phyloP scores from a whole-genome alignment of 2,888 invertebrate species.

The Sialis lutaria region DNA sequence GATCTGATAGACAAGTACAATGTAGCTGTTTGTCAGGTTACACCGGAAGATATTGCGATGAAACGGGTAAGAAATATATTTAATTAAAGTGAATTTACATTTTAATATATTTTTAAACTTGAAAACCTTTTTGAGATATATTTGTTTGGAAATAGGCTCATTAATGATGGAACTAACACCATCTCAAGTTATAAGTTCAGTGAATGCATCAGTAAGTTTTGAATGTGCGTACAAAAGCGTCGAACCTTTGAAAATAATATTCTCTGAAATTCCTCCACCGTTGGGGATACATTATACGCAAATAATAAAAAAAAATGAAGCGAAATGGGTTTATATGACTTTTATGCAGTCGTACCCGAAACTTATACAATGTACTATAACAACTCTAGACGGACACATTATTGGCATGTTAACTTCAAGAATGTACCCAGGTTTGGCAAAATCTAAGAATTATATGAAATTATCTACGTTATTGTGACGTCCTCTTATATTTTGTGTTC shows the following conservation, averaged over 20 bases:
- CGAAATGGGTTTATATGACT: conserved; percentile 14
- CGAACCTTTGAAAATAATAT: conserved; percentile 23
- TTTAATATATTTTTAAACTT: no score
- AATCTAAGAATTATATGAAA: no score
- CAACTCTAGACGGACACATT: conserved; percentile 16
- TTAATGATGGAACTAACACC: conserved; percentile 31
- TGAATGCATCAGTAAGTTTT: conserved; percentile 25
- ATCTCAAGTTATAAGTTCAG: conserved; percentile 22
- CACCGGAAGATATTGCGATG: conserved; percentile 48
- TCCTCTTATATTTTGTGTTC: not conserved
- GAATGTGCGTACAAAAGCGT: conserved; percentile 30
- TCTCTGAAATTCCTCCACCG: conserved; percentile 16
- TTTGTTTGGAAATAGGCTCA: conserved; percentile 1
- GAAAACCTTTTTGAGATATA: not conserved
- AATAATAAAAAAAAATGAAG: conserved; percentile 7
- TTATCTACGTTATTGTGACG: no score
- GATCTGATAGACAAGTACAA: conserved; percentile 35
- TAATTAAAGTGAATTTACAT: not conserved
- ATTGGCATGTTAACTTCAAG: conserved; percentile 20
- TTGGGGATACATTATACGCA: conserved; percentile 4
- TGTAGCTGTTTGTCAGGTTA: conserved; percentile 57
- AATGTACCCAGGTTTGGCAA: conserved; percentile 22
- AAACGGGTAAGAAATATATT: conserved; percentile 26
- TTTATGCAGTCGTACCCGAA: conserved; percentile 12
- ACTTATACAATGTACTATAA: conserved; percentile 20